Evolutionary conservation across 1,140 invertebrate genomes (phyloP).

Genomic region (Trypoxylus dichotomus): DNA sequence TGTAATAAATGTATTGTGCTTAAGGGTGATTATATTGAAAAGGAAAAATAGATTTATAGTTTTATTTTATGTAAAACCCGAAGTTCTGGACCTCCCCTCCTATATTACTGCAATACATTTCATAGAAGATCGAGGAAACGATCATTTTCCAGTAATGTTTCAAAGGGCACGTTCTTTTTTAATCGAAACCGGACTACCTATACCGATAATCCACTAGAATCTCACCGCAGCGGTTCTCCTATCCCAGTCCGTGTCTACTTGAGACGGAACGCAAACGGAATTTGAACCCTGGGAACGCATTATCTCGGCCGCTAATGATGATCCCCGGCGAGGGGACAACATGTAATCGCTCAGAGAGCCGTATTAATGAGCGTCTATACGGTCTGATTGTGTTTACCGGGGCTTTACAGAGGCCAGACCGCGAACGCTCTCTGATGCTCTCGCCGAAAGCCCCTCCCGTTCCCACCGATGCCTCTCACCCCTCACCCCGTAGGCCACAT

Average conservation of each 20-base stretch:
- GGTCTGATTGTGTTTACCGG: not conserved
- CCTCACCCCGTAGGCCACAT: not conserved
- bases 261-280: not conserved
- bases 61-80: too few species aligned
- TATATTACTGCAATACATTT: too few species aligned
- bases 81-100: too few species aligned
- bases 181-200: too few species aligned
- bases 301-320: slow-evolving; percentile 10
- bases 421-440: not conserved
- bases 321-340: not conserved
- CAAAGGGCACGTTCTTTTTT: too few species aligned
- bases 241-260: not conserved
- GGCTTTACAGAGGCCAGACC: not conserved
- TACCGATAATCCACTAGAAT: too few species aligned
- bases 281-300: not conserved
- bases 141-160: too few species aligned
- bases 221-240: too few species aligned
- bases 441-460: not conserved
- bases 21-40: too few species aligned
- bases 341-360: slow-evolving; percentile 15
- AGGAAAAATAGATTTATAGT: too few species aligned
- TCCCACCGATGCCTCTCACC: not conserved
- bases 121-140: too few species aligned
- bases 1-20: too few species aligned
- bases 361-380: slow-evolving; percentile 9